Evolutionary conservation across 2,113 vertebrate species (phyloP), one percentile per base, ranked within the genome.

Genomic region (Dicentrarchus labrax): DNA sequence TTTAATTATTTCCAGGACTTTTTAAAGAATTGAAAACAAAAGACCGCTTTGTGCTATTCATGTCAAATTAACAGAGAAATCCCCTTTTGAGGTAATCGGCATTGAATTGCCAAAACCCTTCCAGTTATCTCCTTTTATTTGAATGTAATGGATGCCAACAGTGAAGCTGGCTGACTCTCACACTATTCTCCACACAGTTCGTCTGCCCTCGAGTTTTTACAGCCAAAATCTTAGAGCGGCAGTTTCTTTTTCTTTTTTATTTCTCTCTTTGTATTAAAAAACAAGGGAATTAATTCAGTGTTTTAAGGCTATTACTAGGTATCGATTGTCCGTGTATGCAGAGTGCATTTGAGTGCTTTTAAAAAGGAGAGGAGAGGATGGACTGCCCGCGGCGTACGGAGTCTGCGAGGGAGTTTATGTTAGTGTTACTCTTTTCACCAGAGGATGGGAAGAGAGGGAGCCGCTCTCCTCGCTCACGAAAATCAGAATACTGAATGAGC

Each of bases 401-500:
- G 45, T 50, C 76, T 83, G 72, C 2, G 54, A 61, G 70, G 24
- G 59, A 62, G 62, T 83, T 83, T 78, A 21, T 80, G 67, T 75
- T 57, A 39, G 62, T 39, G 74, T 74, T 78, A 59, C 82, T 72
- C 61, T 69, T 72, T 21, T 30, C 24, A 72, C 36, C 72, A 65
- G 51, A 78, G 65, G 77, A 56, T 11, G 24, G 8, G 65, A 30
- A 51, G 62, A 39, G 39, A 47, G 51, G 4, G 50, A 81, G 62
- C 65, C 0, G 10, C 13, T 66, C 51, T 75, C 66, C 71, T 72
- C 5, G 30, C 66, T 51, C 47, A 6, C 4, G 30, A 30, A 19
- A 77, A 73, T 85, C 60, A 12, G 84, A 89, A 77, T 81, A 68
- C 22, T 66, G 71, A 87, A 82, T 76, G 84, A 88, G 75, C 3